Percentiles rank a stretch among this genome's conserved stretches.
These are phyloP conservation scores for Pollenia griseotomentosa DNA, from an alignment of 2,888 invertebrate genomes.

Conservation along the genomic window DNA sequence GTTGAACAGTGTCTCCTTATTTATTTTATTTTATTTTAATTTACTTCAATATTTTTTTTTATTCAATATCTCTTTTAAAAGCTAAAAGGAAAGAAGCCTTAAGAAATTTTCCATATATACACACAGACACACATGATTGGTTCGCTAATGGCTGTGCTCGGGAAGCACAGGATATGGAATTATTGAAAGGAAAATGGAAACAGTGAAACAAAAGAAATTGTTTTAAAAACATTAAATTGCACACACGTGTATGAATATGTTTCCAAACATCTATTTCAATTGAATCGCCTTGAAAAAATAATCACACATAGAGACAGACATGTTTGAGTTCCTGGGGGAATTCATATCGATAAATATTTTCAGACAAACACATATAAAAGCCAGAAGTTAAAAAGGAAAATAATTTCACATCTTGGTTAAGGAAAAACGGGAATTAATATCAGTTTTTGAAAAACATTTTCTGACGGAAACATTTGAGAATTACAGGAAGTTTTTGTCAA, in stretches of 20 bases:
- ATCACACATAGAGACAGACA: neutral
- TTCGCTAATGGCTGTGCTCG: constrained; percentile 1
- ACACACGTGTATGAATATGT: neutral
- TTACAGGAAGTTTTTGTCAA: no score
- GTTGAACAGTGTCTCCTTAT: neutral
- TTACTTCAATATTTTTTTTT: no score
- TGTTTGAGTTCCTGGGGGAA: neutral
- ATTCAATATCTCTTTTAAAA: neutral
- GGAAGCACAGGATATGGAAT: constrained; percentile 38
- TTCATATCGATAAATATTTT: neutral
- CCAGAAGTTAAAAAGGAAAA: no score
- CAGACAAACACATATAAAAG: neutral
- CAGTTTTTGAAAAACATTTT: no score
- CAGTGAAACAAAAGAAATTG: neutral
- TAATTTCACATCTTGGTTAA: no score
- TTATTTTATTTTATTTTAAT: neutral
- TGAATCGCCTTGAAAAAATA: neutral
- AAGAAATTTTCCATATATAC: neutral
- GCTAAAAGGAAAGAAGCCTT: neutral
- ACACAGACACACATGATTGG: neutral
- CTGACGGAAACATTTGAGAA: no score
- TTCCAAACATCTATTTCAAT: neutral
- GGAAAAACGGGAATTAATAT: no score
- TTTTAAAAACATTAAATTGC: constrained; percentile 23
- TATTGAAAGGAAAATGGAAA: neutral